Conservation (phyloP, 2,888 invertebrate species). For the Petrolisthes manimaculis region DNA sequence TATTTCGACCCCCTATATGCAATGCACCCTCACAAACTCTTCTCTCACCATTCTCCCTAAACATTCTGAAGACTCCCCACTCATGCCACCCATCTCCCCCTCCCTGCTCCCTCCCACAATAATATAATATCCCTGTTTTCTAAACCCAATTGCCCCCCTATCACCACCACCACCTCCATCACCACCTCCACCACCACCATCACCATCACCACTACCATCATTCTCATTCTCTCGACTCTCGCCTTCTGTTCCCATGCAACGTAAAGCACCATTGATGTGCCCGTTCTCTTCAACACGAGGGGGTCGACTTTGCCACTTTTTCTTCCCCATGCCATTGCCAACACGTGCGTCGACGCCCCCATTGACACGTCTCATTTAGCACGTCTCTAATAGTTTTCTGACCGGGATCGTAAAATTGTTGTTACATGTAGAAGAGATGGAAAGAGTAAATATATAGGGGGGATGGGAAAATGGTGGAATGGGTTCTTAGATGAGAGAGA, state of each 20-base stretch:
- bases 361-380: slow-evolving; percentile 16
- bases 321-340: neutral
- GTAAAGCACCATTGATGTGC: neutral
- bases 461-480: neutral
- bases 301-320: neutral
- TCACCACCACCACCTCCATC: neutral
- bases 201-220: neutral
- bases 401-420: slow-evolving; percentile 7
- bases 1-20: neutral
- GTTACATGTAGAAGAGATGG: neutral
- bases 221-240: neutral
- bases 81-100: neutral
- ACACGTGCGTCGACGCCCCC: neutral
- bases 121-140: neutral
- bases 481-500: neutral
- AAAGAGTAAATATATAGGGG: neutral
- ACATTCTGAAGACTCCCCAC: neutral
- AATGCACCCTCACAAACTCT: neutral
- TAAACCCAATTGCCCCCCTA: neutral
- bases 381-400: neutral
- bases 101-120: neutral
- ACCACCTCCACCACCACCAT: neutral
- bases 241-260: neutral
- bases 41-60: neutral
- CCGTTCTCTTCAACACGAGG: neutral